A percentile compares a stretch with the other conserved stretches of the same genome.
phyloP scores from a whole-genome alignment of 1,140 invertebrate species.

The Drosophila persimilis region DNA sequence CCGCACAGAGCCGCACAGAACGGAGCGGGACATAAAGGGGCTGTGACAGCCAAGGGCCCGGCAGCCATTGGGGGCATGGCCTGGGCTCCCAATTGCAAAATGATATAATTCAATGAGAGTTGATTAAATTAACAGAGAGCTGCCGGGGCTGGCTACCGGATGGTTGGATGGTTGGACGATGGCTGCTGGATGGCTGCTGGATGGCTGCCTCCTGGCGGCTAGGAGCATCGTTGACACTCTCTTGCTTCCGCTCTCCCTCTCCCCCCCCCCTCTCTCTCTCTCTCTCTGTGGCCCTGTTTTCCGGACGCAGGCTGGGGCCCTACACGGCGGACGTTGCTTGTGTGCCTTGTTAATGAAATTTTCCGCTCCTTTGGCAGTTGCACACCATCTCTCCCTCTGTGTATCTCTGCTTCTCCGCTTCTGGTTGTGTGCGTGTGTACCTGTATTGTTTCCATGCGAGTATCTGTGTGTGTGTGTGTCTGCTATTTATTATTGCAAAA shows the following conservation, averaged over 20 bases:
- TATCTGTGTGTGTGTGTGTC: constrained; percentile 26
- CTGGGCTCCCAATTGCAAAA: constrained; percentile 70
- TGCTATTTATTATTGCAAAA: constrained; percentile 78
- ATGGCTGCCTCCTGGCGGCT: no score
- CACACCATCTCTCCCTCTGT: constrained; percentile 37
- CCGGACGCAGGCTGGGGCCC: constrained; percentile 28
- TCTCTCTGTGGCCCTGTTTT: constrained; percentile 16
- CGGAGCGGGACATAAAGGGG: no score
- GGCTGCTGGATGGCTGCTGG: no score
- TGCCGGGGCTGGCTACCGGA: constrained; percentile 13
- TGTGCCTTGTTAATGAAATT: constrained; percentile 80
- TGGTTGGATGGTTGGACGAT: no score
- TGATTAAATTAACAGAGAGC: constrained; percentile 75
- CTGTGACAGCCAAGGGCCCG: background rate
- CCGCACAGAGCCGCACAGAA: no score
- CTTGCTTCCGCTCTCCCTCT: background rate
- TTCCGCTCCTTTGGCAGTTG: constrained; percentile 75
- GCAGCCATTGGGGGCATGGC: background rate
- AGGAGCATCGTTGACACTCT: constrained; percentile 2
- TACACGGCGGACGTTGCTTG: constrained; percentile 46
- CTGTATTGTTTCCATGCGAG: constrained; percentile 37
- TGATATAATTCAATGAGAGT: constrained; percentile 81
- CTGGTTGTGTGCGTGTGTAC: constrained; percentile 19
- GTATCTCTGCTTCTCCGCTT: background rate
- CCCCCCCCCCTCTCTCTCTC: background rate